Base-by-base conservation (phyloP, 2,888 invertebrate genomes). In the Sympetrum striolatum region DNA sequence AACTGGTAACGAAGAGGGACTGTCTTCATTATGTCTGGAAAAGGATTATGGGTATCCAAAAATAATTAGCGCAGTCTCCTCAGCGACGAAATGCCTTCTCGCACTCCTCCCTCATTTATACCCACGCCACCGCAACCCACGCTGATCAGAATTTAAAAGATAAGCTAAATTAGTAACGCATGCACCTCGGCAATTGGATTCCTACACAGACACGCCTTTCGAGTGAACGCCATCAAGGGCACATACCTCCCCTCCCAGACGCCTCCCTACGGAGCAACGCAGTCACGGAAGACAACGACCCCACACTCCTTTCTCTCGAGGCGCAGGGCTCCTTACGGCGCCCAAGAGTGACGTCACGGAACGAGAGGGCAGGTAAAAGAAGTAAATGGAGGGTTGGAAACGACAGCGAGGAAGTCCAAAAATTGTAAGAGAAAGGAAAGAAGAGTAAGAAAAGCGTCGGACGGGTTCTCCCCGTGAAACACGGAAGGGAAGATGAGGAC, bases 271-370 rank as follows among this genome's bases (percentile, higher is more conserved):
- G 22, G 58, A 60, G 58, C 25, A 64, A 64, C n/a, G 3, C n/a
- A 64, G 64, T 22, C 64, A 64, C 25, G 64, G 14, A 73, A 73
- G 73, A 31, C n/a, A 25, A 73, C 73, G 25, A 25, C 73, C 73
- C 73, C 73, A 73, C 73, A 73, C 31, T 31, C 31, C 73, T 25
- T 73, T 31, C 73, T 73, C 73, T 31, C 25, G 73, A 73, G 73
- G 73, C 73, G 60, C 35, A 25, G 35, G 53, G 53, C 86, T 86
- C 86, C 86, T 86, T 86, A 86, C 86, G 60, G 86, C 86, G 64
- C 86, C 86, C 86, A 64, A 86, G 86, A 86, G 86, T 86, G 86
- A 86, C 86, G 86, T 86, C 86, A 60, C 86, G 64, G 37, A 86
- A 82, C 53, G 82, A 82, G 58, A 64, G 64, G 64, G 31, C 31